Evolutionary conservation across 1,140 invertebrate genomes (phyloP).

Genomic region (Papilio dardanus): DNA sequence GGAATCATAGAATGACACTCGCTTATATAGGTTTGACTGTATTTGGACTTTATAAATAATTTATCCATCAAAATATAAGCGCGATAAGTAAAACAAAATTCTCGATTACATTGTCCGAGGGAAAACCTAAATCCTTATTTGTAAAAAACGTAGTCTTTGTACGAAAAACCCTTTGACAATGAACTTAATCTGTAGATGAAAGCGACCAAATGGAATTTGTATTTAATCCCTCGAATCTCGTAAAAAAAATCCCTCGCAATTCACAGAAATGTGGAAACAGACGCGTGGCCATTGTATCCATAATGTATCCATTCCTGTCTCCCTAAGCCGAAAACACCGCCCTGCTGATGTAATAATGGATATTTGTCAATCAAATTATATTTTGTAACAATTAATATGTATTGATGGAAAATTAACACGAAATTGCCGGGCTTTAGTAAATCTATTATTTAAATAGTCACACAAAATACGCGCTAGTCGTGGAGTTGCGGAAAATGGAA

Average conservation of each 20-base stretch:
- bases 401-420: neutral
- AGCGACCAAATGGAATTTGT: slow-evolving; percentile 28
- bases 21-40: no score
- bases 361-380: slow-evolving; percentile 11
- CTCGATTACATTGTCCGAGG: neutral
- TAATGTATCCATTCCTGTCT: slow-evolving; percentile 25
- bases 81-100: slow-evolving; percentile 3
- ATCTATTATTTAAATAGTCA: neutral
- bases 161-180: slow-evolving; percentile 21
- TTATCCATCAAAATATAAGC: neutral
- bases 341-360: neutral
- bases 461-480: no score
- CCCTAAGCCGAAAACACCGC: slow-evolving; percentile 15
- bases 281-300: slow-evolving; percentile 28
- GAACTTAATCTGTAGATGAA: slow-evolving; percentile 31
- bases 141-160: slow-evolving; percentile 2
- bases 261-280: slow-evolving; percentile 28
- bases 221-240: slow-evolving; percentile 22
- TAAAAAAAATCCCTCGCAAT: slow-evolving; percentile 10
- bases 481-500: no score
- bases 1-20: no score
- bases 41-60: neutral
- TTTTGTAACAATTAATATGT: neutral
- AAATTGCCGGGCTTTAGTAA: neutral
- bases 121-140: slow-evolving; percentile 2